Conservation (phyloP, 2,888 invertebrate species). For the Conistra vaccinii region DNA sequence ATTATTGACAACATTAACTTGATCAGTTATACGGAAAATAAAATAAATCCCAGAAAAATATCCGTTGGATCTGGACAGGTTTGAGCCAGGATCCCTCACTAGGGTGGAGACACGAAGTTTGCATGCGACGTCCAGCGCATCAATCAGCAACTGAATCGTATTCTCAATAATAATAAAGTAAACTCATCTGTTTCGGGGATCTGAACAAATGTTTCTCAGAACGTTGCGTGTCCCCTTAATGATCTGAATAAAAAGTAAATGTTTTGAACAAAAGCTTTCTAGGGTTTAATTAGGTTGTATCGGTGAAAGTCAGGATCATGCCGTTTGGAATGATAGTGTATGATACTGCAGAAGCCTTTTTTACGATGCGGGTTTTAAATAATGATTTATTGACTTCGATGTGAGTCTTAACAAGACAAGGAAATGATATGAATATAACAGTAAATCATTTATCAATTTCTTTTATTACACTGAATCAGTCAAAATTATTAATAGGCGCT, state of each 20-base stretch:
- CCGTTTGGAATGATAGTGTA: constrained; percentile 39
- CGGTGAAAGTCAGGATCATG: constrained; percentile 51
- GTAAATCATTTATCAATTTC: constrained; percentile 41
- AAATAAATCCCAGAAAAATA: constrained; percentile 56
- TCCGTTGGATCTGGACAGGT: constrained; percentile 43
- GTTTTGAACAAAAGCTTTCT: constrained; percentile 66
- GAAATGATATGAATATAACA: constrained; percentile 19
- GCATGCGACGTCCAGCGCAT: constrained; percentile 78
- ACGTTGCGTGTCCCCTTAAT: constrained; percentile 74
- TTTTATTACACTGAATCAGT: constrained; percentile 32
- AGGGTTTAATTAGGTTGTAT: constrained; percentile 66
- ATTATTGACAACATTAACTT: constrained; percentile 50
- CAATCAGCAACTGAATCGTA: constrained; percentile 75
- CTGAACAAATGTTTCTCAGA: constrained; percentile 80
- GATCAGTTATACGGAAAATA: constrained; percentile 48
- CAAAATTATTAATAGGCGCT: constrained; percentile 54
- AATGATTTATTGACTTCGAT: constrained; percentile 21
- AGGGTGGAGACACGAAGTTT: constrained; percentile 62
- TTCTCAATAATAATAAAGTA: constrained; percentile 83
- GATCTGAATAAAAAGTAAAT: constrained; percentile 65
- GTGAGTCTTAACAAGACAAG: constrained; percentile 18
- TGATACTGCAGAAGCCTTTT: constrained; percentile 27
- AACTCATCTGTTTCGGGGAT: constrained; percentile 78
- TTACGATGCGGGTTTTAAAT: constrained; percentile 14
- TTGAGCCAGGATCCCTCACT: constrained; percentile 54